phyloP scores from a whole-genome alignment of 2,797 vertebrate species.

The Chelmon rostratus region DNA sequence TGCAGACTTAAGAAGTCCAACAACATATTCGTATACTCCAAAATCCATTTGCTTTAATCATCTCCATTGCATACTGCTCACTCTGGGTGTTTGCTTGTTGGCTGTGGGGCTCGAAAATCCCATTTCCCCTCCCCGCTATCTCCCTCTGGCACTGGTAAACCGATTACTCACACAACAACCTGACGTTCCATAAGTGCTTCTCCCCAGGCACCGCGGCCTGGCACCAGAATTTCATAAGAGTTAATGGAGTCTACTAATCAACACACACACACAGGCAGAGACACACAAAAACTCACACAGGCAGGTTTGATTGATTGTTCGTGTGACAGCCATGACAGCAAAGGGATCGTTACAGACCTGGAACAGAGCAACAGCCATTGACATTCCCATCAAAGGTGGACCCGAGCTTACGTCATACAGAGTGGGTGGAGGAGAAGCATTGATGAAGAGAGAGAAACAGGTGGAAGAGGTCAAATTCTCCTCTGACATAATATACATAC shows the following conservation, averaged over 20 bases:
- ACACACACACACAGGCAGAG: slow-evolving; percentile 37
- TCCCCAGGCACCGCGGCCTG: slow-evolving; percentile 53
- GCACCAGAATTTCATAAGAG: slow-evolving; percentile 68
- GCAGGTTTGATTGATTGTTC: slow-evolving; percentile 76
- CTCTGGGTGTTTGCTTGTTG: slow-evolving; percentile 49
- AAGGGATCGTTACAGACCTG: slow-evolving; percentile 63
- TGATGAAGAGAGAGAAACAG: slow-evolving; percentile 7
- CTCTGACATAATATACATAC: not conserved
- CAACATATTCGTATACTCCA: slow-evolving; percentile 54
- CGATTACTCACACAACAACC: slow-evolving; percentile 75
- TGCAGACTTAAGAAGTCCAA: slow-evolving; percentile 18
- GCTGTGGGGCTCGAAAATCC: slow-evolving; percentile 60
- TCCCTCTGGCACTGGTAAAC: slow-evolving; percentile 68
- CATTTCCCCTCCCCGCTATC: slow-evolving; percentile 24
- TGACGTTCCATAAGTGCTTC: slow-evolving; percentile 68
- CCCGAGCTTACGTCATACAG: slow-evolving; percentile 15
- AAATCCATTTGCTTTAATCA: slow-evolving; percentile 67
- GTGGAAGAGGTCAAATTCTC: not conserved
- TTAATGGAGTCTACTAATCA: slow-evolving; percentile 79
- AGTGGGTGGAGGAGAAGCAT: not conserved
- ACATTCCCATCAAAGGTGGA: slow-evolving; percentile 62
- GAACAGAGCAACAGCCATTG: slow-evolving; percentile 45
- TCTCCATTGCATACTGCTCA: slow-evolving; percentile 46
- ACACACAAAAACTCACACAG: slow-evolving; percentile 30
- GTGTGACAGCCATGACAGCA: slow-evolving; percentile 70